Percentiles rank a stretch among this genome's conserved stretches.
Evolutionary conservation across 2,888 invertebrate species (phyloP).

Genomic region (Mimas tiliae): DNA sequence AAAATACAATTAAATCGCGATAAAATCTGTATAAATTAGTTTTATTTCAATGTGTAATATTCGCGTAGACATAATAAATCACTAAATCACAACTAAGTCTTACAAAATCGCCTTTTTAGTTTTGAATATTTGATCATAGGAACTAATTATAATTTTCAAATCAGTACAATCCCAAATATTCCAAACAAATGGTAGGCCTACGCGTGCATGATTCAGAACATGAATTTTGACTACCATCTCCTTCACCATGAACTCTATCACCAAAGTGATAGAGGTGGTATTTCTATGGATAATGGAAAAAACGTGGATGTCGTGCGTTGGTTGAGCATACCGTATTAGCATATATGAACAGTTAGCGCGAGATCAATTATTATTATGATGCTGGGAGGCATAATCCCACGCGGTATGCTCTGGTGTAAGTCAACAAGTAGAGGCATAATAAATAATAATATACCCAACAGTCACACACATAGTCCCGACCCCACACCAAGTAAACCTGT

Average conservation of each 20-base stretch:
- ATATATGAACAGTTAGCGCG: slow-evolving; percentile 51
- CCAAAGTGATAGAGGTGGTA: neutral
- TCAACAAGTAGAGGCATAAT: slow-evolving; percentile 29
- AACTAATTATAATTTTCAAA: neutral
- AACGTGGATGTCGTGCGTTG: slow-evolving; percentile 28
- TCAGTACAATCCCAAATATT: neutral
- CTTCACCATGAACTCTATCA: neutral
- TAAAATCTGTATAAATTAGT: no score
- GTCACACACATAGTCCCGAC: no score
- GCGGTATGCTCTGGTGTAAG: slow-evolving; percentile 45
- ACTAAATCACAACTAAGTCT: no score
- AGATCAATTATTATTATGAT: slow-evolving; percentile 69
- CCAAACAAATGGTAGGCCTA: slow-evolving; percentile 2
- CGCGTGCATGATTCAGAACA: slow-evolving; percentile 8
- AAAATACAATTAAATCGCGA: no score
- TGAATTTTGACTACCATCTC: slow-evolving; percentile 1
- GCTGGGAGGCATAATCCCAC: slow-evolving; percentile 53
- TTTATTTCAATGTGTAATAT: no score
- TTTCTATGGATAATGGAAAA: neutral
- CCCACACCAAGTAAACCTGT: no score
- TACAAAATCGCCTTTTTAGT: no score
- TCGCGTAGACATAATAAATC: no score
- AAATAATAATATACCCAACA: no score
- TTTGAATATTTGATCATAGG: no score
- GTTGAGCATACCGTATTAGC: slow-evolving; percentile 52